phyloP scores from a whole-genome alignment of 2,113 vertebrate species.

The Dendrocopos noguchii region DNA sequence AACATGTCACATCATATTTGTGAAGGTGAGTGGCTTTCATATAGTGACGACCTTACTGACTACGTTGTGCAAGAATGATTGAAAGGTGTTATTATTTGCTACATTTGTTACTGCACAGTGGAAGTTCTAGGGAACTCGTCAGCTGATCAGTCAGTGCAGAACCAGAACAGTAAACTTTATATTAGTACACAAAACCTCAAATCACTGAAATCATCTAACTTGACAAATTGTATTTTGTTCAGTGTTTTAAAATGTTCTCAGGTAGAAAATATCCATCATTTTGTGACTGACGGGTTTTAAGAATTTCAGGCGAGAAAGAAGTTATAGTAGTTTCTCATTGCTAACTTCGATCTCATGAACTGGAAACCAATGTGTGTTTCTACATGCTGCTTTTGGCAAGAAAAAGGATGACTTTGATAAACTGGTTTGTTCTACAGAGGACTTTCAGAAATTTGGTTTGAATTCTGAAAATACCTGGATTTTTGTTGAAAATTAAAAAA shows the following conservation, averaged over 20 bases:
- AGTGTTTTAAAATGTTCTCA: neutral
- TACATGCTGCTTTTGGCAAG: neutral
- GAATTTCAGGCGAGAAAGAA: neutral
- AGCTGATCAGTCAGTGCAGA: neutral
- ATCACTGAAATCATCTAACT: neutral
- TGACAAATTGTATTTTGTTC: neutral
- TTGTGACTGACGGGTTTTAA: neutral
- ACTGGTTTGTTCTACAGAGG: neutral
- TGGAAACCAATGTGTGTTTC: neutral
- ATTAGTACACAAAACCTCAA: neutral
- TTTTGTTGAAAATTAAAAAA: neutral
- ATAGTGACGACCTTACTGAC: slow-evolving; percentile 36
- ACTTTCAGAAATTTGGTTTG: neutral
- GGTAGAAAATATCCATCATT: neutral
- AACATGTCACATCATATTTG: slow-evolving; percentile 20
- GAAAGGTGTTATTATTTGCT: slow-evolving; percentile 58
- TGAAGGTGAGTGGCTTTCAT: slow-evolving; percentile 43
- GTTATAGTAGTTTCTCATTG: neutral
- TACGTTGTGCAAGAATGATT: slow-evolving; percentile 25
- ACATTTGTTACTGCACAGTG: slow-evolving; percentile 32
- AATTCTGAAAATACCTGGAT: neutral
- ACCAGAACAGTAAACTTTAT: neutral
- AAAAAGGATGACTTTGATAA: neutral
- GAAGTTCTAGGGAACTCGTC: slow-evolving; percentile 22
- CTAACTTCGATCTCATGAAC: neutral